Evolutionary conservation across 2,113 vertebrate species (phyloP).

Genomic region (Hydrolagus affinis): DNA sequence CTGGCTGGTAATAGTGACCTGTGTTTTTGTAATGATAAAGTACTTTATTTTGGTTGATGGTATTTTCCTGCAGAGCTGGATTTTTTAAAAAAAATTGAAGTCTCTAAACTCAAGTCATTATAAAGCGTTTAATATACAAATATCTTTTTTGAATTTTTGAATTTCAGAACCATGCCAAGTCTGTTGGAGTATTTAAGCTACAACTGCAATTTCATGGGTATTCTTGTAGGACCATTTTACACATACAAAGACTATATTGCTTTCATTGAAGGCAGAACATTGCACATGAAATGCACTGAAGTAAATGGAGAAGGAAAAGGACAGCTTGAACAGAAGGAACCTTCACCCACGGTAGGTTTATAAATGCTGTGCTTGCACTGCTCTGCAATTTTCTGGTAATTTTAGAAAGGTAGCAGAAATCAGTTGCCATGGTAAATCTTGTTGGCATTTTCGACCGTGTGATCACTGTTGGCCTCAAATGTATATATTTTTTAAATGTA

Average conservation of each 20-base stretch:
- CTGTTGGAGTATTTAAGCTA: slow-evolving; percentile 93
- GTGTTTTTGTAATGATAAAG: neutral
- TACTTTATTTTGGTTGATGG: neutral
- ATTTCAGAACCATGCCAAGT: slow-evolving; percentile 85
- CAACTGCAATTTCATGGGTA: slow-evolving; percentile 98
- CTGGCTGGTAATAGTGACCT: neutral
- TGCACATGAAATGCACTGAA: slow-evolving; percentile 61
- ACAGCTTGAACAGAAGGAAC: slow-evolving; percentile 67
- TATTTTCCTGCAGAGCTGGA: neutral
- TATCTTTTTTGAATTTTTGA: slow-evolving; percentile 46
- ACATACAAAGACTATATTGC: slow-evolving; percentile 94
- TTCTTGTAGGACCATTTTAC: slow-evolving; percentile 89
- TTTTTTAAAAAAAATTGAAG: neutral
- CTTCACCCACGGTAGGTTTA: slow-evolving; percentile 79
- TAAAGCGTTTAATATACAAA: neutral
- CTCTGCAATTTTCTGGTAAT: neutral
- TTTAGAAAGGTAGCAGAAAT: neutral
- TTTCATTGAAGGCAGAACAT: slow-evolving; percentile 86
- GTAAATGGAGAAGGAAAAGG: slow-evolving; percentile 73
- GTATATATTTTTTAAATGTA: too few relatives aligned
- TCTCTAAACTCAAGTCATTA: neutral
- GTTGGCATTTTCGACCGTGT: neutral
- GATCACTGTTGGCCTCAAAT: too few relatives aligned
- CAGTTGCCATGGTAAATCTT: neutral
- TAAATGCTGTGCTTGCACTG: neutral